A percentile compares a stretch with the other conserved stretches of the same genome.
phyloP scores from a whole-genome alignment of 2,797 vertebrate genomes.

The Neopelma chrysocephalum region DNA sequence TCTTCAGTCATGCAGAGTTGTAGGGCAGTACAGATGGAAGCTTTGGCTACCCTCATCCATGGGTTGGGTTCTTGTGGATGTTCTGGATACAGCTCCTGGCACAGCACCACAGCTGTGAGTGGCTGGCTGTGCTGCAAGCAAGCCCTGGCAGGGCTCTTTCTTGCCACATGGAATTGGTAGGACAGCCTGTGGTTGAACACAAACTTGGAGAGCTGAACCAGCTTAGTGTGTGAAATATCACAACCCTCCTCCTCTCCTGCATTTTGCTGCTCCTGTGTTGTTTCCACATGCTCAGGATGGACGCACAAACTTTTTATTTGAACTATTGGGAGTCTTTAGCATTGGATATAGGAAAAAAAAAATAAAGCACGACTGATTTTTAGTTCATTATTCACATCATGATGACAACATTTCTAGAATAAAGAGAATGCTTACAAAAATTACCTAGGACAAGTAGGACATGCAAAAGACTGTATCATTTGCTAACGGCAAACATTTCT shows the following conservation, averaged over 20 bases:
- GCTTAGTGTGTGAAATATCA: rapidly evolving
- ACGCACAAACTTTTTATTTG: neutral
- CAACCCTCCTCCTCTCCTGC: rapidly evolving
- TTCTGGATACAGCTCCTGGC: neutral
- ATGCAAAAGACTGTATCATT: neutral
- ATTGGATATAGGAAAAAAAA: neutral
- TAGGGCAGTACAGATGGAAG: neutral
- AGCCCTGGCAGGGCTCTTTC: neutral
- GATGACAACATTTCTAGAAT: neutral
- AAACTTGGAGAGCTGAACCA: neutral
- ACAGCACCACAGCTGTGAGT: neutral
- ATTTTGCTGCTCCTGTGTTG: neutral
- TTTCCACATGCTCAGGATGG: neutral
- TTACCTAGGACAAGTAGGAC: neutral
- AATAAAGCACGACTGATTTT: neutral
- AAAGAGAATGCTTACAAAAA: neutral
- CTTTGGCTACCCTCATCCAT: rapidly evolving
- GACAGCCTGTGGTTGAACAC: neutral
- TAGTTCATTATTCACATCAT: neutral
- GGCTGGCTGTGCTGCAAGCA: neutral
- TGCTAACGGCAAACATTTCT: neutral
- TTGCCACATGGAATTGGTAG: rapidly evolving
- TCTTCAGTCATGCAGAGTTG: neutral
- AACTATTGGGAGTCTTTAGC: neutral
- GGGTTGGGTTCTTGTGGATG: neutral